phyloP scores from a whole-genome alignment of 2,888 invertebrate species.

The Cylloceria caligata region DNA sequence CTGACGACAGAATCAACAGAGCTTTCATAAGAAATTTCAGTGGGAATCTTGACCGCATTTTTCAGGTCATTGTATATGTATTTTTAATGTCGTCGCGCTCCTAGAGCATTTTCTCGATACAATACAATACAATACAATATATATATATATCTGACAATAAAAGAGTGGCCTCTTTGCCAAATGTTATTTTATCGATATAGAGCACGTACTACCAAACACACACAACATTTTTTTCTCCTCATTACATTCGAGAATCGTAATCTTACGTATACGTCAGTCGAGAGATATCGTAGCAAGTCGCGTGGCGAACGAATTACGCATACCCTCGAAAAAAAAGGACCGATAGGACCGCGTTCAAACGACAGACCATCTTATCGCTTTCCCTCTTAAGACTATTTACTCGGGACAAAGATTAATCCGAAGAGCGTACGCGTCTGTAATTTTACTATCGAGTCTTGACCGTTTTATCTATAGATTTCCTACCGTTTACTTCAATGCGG shows the following conservation, averaged over 20 bases:
- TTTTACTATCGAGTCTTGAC: neutral
- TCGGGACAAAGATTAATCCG: constrained; percentile 11
- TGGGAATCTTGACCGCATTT: constrained; percentile 9
- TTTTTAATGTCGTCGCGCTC: neutral
- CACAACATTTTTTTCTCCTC: neutral
- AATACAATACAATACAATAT: neutral
- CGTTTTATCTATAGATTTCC: neutral
- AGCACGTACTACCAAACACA: neutral
- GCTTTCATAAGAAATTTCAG: constrained; percentile 56
- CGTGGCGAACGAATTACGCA: constrained; percentile 24
- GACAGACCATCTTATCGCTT: constrained; percentile 19
- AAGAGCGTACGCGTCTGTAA: neutral
- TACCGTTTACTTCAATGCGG: too few species aligned
- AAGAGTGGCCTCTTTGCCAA: neutral
- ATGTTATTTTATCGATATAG: constrained; percentile 10
- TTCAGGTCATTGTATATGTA: constrained; percentile 33
- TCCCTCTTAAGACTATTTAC: neutral
- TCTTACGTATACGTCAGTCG: neutral
- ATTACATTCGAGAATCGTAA: neutral
- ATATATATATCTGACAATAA: too few species aligned
- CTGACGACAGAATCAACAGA: constrained; percentile 63
- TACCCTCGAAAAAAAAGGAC: neutral
- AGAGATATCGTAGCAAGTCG: constrained; percentile 2
- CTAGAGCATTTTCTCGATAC: neutral
- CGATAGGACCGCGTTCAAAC: neutral